phyloP scores from a whole-genome alignment of 2,113 vertebrate species.

The Glaucidium brasilianum region DNA sequence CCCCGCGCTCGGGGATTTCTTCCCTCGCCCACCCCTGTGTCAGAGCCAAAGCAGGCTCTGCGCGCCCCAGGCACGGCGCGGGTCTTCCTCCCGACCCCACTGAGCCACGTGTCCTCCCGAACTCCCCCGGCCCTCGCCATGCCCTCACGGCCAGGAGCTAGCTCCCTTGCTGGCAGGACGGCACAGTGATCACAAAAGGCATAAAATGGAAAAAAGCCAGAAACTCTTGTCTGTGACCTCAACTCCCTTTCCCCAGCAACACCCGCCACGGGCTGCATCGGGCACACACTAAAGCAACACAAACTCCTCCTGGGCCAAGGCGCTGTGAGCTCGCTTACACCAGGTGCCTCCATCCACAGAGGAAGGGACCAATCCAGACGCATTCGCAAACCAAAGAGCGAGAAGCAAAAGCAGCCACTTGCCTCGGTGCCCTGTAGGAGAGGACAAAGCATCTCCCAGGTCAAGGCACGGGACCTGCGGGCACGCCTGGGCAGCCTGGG shows the following conservation, averaged over 20 bases:
- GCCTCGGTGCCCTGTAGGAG: neutral
- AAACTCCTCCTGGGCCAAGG: neutral
- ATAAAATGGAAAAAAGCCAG: neutral
- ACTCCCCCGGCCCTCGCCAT: neutral
- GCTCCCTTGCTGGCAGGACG: neutral
- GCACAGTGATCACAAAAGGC: rapidly evolving
- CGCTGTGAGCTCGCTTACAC: rapidly evolving
- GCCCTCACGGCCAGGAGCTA: neutral
- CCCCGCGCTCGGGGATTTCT: neutral
- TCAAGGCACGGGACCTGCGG: rapidly evolving
- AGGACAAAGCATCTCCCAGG: neutral
- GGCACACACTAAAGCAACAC: neutral
- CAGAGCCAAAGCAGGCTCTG: neutral
- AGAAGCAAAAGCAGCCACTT: neutral
- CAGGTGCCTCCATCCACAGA: rapidly evolving
- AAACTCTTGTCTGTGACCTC: rapidly evolving
- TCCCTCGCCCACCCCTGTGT: neutral
- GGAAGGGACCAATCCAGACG: rapidly evolving
- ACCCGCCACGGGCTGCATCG: rapidly evolving
- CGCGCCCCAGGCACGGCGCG: rapidly evolving
- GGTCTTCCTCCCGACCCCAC: neutral
- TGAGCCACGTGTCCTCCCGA: no score
- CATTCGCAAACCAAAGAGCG: neutral
- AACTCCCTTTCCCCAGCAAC: neutral
- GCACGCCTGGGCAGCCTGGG: neutral